Evolutionary conservation across 2,797 vertebrate genomes (phyloP).

Genomic region (Petrocephalus sullivani): DNA sequence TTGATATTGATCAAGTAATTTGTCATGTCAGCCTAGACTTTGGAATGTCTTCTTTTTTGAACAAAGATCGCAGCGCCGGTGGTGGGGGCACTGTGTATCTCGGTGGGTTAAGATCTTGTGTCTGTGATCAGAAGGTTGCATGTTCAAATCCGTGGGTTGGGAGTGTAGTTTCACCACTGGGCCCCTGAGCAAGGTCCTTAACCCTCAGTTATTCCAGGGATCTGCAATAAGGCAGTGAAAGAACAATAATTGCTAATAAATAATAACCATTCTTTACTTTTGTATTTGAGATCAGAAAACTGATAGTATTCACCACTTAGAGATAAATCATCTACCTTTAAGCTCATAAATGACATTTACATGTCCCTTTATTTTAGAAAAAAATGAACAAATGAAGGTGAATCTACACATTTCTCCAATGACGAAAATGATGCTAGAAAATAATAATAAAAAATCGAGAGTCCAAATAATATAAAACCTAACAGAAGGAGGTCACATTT

Average conservation of each 20-base stretch:
- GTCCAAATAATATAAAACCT: conserved; percentile 29
- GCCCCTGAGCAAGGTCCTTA: background rate
- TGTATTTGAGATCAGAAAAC: background rate
- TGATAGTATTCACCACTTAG: background rate
- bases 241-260: background rate
- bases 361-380: background rate
- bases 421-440: background rate
- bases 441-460: background rate
- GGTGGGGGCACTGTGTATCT: background rate
- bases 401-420: background rate
- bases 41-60: background rate
- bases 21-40: background rate
- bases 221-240: background rate
- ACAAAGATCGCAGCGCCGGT: background rate
- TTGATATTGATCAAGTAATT: background rate
- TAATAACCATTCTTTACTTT: background rate
- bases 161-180: background rate
- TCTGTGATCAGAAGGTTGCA: background rate
- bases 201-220: background rate
- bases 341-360: background rate
- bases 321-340: background rate
- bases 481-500: conserved; percentile 38
- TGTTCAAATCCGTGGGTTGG: background rate
- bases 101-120: background rate
- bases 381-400: background rate